A percentile compares a stretch with the other conserved stretches of the same genome.
Evolutionary conservation across 2,797 vertebrate species (phyloP).

Genomic region (Lerista edwardsae): DNA sequence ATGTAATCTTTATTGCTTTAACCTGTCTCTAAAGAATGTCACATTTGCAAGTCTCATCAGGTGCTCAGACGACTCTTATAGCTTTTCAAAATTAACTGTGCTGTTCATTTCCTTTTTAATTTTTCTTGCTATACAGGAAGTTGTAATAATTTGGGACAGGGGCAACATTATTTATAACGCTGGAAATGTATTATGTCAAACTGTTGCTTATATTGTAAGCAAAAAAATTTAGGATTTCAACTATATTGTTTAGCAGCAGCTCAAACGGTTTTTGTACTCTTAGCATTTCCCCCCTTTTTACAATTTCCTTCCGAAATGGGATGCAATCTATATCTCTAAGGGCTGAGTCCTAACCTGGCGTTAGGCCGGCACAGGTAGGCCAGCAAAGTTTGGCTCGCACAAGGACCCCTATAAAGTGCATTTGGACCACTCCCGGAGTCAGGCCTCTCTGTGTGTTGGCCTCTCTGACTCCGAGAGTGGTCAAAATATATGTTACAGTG

Average conservation of each 20-base stretch:
- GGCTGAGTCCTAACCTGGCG: too few species aligned
- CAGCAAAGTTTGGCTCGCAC: too few species aligned
- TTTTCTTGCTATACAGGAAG: constrained; percentile 1
- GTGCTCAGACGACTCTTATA: background rate
- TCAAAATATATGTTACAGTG: too few species aligned
- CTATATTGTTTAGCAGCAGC: background rate
- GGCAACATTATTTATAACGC: background rate
- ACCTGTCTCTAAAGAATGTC: background rate
- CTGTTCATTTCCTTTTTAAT: background rate
- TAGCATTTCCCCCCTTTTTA: background rate
- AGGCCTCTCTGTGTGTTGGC: too few species aligned
- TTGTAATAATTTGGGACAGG: background rate
- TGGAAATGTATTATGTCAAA: background rate
- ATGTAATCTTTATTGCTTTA: background rate
- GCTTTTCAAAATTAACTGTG: background rate
- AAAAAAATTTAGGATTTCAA: background rate
- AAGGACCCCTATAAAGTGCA: too few species aligned
- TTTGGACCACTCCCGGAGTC: too few species aligned
- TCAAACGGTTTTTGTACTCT: background rate
- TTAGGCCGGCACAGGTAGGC: too few species aligned
- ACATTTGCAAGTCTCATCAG: background rate
- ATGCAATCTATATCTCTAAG: background rate
- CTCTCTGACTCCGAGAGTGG: too few species aligned
- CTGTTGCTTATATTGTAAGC: too few species aligned
- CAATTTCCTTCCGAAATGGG: background rate